phyloP scores from a whole-genome alignment of 2,113 vertebrate genomes.

The Pluvialis apricaria region DNA sequence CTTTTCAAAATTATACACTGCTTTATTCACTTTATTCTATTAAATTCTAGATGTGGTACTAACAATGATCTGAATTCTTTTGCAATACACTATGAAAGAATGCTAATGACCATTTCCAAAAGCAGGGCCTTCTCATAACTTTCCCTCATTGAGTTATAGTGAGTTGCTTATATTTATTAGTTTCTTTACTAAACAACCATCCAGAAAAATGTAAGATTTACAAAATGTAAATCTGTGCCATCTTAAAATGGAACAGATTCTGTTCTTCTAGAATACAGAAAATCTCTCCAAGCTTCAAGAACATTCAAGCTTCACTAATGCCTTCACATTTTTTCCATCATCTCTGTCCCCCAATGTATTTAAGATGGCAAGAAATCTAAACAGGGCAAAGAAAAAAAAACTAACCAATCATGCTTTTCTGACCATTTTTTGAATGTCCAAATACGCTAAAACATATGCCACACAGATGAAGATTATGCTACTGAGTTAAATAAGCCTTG shows the following conservation, averaged over 20 bases:
- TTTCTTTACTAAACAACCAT: background rate
- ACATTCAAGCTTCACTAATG: background rate
- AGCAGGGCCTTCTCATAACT: background rate
- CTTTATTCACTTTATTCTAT: background rate
- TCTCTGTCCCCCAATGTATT: background rate
- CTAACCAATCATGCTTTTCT: background rate
- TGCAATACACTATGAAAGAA: background rate
- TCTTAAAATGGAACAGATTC: background rate
- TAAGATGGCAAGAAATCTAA: background rate
- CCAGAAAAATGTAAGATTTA: background rate
- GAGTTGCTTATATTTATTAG: background rate
- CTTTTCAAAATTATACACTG: background rate
- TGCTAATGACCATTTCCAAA: background rate
- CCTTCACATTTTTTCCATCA: background rate
- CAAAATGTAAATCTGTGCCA: background rate
- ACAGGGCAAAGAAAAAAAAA: background rate
- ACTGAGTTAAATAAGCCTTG: background rate
- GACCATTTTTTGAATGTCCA: background rate
- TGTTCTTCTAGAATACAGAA: background rate
- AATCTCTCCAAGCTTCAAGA: background rate
- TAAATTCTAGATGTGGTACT: background rate
- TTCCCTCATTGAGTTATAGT: background rate
- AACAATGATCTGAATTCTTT: background rate
- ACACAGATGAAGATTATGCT: background rate
- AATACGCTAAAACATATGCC: background rate